Evolutionary conservation across 2,888 invertebrate genomes (phyloP).

Genomic region (Nineta flava): DNA sequence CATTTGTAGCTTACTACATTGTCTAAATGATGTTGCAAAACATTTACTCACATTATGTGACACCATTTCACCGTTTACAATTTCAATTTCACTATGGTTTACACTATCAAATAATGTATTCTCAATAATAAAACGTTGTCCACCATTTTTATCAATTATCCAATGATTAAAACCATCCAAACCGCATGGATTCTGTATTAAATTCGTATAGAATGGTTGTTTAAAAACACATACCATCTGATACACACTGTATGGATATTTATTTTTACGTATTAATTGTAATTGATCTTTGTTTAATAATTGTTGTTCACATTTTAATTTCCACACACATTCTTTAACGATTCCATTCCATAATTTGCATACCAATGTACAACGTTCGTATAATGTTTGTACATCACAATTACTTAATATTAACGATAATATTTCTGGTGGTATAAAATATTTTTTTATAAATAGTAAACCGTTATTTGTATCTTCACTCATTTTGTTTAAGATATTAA

Average conservation of each 20-base stretch:
- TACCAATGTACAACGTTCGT: neutral
- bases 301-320: neutral
- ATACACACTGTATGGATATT: neutral
- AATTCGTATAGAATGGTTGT: neutral
- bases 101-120: conserved; percentile 22
- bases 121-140: conserved; percentile 33
- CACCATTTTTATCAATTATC: conserved; percentile 25
- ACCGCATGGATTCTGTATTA: conserved; percentile 17
- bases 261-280: neutral
- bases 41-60: conserved; percentile 27
- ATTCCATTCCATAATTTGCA: neutral
- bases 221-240: neutral
- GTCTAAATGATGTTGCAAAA: conserved; percentile 35
- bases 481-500: neutral
- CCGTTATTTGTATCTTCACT: neutral
- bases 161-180: conserved; percentile 26
- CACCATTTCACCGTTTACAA: conserved; percentile 21
- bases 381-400: neutral
- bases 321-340: neutral
- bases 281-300: neutral
- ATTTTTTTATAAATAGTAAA: neutral
- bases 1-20: conserved; percentile 31
- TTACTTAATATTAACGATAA: neutral
- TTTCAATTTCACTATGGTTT: conserved; percentile 26
- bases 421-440: neutral